These are phyloP conservation scores for Columba guinea DNA, from an alignment of 2,797 vertebrate species.

Conservation along the genomic window DNA sequence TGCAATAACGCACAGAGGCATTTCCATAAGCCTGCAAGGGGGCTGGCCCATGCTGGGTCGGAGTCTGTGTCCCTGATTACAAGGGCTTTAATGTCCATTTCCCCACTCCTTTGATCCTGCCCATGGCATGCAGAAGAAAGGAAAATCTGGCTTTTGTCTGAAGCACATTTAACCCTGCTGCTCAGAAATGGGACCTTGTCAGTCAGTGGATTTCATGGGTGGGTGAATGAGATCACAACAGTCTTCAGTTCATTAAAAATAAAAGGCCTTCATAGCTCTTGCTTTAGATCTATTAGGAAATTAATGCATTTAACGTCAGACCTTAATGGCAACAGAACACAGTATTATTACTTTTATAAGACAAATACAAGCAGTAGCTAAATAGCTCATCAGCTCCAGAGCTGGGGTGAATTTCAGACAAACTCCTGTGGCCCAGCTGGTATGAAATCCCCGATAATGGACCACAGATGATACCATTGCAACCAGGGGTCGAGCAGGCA, in stretches of 20 bases:
- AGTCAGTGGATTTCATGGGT: conserved; percentile 69
- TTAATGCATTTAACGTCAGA: conserved; percentile 24
- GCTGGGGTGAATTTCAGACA: background rate
- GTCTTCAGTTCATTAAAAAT: conserved; percentile 59
- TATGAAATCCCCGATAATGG: conserved; percentile 19
- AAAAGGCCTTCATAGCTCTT: conserved; percentile 1
- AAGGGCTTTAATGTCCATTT: conserved; percentile 64
- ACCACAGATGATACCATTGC: background rate
- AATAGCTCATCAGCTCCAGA: background rate
- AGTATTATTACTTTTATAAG: conserved; percentile 3
- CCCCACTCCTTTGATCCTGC: conserved; percentile 57
- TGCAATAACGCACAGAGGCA: background rate
- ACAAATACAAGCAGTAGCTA: conserved; percentile 42
- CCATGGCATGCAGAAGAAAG: conserved; percentile 62
- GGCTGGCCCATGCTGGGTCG: conserved; percentile 56
- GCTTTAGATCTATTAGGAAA: conserved; percentile 37
- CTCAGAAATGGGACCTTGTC: conserved; percentile 68
- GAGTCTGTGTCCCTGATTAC: conserved; percentile 59
- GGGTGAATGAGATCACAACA: conserved; percentile 65
- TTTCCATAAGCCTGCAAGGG: conserved; percentile 34
- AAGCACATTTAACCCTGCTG: conserved; percentile 45
- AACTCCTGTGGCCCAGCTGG: conserved; percentile 50
- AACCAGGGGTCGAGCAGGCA: background rate
- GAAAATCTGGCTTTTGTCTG: conserved; percentile 69
- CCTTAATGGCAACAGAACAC: background rate